A percentile compares a stretch with the other conserved stretches of the same genome.
phyloP scores from a whole-genome alignment of 1,140 invertebrate species.

The Ectropis grisescens region DNA sequence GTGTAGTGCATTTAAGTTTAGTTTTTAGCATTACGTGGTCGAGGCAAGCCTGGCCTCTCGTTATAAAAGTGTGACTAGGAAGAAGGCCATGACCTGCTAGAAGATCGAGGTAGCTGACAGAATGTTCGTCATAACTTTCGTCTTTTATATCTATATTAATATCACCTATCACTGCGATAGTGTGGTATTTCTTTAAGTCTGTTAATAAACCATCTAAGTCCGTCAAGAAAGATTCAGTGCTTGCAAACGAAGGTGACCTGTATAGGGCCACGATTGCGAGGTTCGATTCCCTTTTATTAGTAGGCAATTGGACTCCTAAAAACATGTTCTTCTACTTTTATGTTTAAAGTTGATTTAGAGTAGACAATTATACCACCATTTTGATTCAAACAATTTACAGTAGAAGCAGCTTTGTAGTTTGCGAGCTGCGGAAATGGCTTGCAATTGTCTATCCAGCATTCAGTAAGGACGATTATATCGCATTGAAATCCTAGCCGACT shows the following conservation, averaged over 20 bases:
- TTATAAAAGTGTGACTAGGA: slow-evolving; percentile 1
- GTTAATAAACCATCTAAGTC: slow-evolving; percentile 2
- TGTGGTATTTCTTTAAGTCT: not conserved
- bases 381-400: not conserved
- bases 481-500: not conserved
- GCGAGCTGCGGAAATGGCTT: not conserved
- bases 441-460: slow-evolving; percentile 1
- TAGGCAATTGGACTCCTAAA: slow-evolving; percentile 2
- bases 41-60: slow-evolving; percentile 1
- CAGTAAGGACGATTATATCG: slow-evolving; percentile 6
- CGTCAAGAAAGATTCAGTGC: slow-evolving; percentile 1
- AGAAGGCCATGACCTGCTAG: slow-evolving; percentile 3
- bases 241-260: slow-evolving; percentile 5
- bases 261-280: slow-evolving; percentile 3
- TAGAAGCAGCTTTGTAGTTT: not conserved
- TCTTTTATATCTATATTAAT: slow-evolving; percentile 5
- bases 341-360: not conserved
- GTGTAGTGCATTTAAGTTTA: not conserved
- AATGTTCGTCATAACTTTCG: not conserved
- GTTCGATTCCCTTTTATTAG: slow-evolving; percentile 1
- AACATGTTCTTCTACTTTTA: slow-evolving; percentile 1
- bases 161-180: slow-evolving; percentile 2
- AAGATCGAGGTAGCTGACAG: not conserved
- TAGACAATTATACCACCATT: slow-evolving; percentile 7
- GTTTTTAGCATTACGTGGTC: slow-evolving; percentile 5